Evolutionary conservation across 2,113 vertebrate genomes (phyloP).

Genomic region (Ranitomeya imitator): DNA sequence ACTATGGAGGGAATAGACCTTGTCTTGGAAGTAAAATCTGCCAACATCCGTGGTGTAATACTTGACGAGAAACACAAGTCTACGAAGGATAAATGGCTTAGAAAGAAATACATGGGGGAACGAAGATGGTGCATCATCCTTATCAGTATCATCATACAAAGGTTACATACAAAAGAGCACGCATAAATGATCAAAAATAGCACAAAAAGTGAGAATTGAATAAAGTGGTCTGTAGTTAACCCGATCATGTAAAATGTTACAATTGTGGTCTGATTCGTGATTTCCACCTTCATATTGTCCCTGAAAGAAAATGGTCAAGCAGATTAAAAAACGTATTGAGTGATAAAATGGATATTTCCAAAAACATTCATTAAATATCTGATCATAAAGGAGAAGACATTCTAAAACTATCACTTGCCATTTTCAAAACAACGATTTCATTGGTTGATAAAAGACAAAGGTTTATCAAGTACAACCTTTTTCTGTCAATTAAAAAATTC

Average conservation of each 20-base stretch:
- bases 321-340: neutral
- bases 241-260: constrained; percentile 62
- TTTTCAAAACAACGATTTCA: too few species aligned
- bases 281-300: neutral
- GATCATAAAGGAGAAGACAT: neutral
- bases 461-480: too few species aligned
- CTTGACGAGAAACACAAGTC: constrained; percentile 66
- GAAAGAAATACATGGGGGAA: constrained; percentile 41
- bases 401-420: too few species aligned
- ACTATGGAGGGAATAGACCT: neutral
- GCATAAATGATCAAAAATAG: constrained; percentile 62
- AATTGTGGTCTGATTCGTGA: constrained; percentile 62
- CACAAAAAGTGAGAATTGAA: constrained; percentile 59
- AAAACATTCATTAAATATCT: neutral
- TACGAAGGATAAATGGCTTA: constrained; percentile 60
- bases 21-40: neutral
- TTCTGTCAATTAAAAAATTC: too few species aligned
- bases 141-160: constrained; percentile 61
- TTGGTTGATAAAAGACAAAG: too few species aligned
- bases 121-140: constrained; percentile 58
- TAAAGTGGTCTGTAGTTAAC: constrained; percentile 55
- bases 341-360: neutral
- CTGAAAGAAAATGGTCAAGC: neutral
- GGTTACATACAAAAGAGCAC: constrained; percentile 61
- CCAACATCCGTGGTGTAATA: constrained; percentile 65